These are phyloP conservation scores for Lates calcarifer DNA, from an alignment of 2,113 vertebrate species.

Conservation along the genomic window DNA sequence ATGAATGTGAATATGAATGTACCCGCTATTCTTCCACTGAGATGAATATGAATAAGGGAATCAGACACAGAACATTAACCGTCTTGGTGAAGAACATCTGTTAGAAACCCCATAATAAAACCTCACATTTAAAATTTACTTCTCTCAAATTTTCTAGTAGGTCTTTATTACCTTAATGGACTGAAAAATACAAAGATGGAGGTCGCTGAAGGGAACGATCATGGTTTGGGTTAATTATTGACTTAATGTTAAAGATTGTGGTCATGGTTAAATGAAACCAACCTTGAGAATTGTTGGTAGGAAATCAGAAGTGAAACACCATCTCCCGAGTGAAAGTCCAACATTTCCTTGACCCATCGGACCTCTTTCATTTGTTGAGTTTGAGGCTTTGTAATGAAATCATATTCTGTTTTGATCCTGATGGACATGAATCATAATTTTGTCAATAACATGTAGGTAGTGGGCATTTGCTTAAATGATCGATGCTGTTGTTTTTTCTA, in stretches of 20 bases:
- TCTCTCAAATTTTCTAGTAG: neutral
- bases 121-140: neutral
- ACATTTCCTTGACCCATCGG: too few species aligned
- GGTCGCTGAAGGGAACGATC: neutral
- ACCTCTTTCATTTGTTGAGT: too few species aligned
- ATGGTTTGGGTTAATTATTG: too few species aligned
- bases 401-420: too few species aligned
- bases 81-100: conserved; percentile 16
- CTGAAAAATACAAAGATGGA: neutral
- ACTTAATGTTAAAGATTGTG: neutral
- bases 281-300: neutral
- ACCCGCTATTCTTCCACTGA: conserved; percentile 7
- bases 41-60: conserved; percentile 27
- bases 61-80: conserved; percentile 33
- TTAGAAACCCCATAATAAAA: conserved; percentile 1
- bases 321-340: too few species aligned
- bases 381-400: too few species aligned
- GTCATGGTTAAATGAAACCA: neutral
- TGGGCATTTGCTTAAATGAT: too few species aligned
- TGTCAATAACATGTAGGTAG: too few species aligned
- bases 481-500: too few species aligned
- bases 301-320: too few species aligned
- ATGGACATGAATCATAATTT: too few species aligned
- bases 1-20: conserved; percentile 25
- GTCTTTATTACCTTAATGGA: neutral